Percentiles rank a stretch among this genome's conserved stretches.
These are phyloP conservation scores for Pyralis farinalis DNA, from an alignment of 2,888 invertebrate species.

Conservation along the genomic window DNA sequence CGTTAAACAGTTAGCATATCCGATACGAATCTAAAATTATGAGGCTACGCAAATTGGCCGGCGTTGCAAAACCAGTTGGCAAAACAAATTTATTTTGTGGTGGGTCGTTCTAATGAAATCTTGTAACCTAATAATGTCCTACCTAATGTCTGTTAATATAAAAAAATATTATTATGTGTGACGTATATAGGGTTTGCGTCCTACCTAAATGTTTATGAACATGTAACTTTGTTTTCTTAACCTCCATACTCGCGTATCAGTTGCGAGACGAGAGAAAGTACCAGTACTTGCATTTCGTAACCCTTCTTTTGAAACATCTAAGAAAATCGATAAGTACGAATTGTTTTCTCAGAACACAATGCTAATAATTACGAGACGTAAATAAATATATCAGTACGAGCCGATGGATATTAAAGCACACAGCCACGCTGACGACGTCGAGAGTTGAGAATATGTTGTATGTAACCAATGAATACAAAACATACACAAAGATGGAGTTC, in stretches of 20 bases:
- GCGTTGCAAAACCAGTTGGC: conserved; percentile 25
- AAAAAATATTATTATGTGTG: no score
- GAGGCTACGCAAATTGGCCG: conserved; percentile 6
- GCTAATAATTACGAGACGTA: conserved; percentile 12
- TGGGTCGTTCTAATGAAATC: conserved; percentile 15
- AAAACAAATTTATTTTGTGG: conserved; percentile 18
- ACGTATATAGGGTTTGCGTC: conserved; percentile 39
- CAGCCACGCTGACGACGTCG: no score
- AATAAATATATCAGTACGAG: conserved; percentile 5
- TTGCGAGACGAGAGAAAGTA: conserved; percentile 70
- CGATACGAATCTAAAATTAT: conserved; percentile 7
- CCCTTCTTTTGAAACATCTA: conserved; percentile 51
- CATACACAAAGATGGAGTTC: no score
- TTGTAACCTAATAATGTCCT: conserved; percentile 5
- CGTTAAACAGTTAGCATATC: conserved; percentile 1
- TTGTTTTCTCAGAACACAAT: conserved; percentile 32
- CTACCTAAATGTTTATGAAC: conserved; percentile 45
- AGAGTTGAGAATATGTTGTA: no score
- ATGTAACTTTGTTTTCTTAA: conserved; percentile 71
- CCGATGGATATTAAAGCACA: neutral
- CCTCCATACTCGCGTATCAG: conserved; percentile 67
- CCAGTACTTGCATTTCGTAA: conserved; percentile 60
- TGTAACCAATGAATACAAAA: no score
- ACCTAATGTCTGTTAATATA: conserved; percentile 15
- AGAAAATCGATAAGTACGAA: conserved; percentile 42